Conservation (phyloP, 2,888 invertebrate genomes). For the Mamestra brassicae region DNA sequence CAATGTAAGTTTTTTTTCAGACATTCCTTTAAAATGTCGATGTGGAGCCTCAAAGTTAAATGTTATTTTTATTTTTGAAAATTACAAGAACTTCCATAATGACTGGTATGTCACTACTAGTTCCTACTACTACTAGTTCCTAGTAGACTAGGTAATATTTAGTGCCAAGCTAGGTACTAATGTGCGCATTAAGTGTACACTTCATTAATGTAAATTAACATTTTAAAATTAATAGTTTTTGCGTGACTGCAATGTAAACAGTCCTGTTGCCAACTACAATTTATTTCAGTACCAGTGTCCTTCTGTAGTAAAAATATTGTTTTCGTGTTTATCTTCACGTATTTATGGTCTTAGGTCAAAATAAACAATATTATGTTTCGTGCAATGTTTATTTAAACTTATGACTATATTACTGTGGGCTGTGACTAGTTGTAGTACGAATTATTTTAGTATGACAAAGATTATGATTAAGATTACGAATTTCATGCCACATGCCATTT, state of each 20-base stretch:
- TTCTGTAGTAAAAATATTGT: slow-evolving; percentile 20
- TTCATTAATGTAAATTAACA: slow-evolving; percentile 49
- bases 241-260: slow-evolving; percentile 55
- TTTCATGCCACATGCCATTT: slow-evolving; percentile 13
- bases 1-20: no score
- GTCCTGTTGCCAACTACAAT: slow-evolving; percentile 15
- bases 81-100: no score
- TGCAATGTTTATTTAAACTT: slow-evolving; percentile 54
- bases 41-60: not conserved
- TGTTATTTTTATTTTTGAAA: no score
- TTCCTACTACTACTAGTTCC: not conserved
- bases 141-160: slow-evolving; percentile 16
- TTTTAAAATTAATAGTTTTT: slow-evolving; percentile 51
- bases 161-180: slow-evolving; percentile 33
- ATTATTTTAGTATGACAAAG: slow-evolving; percentile 27
- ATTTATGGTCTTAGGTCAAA: slow-evolving; percentile 45
- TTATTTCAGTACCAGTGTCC: slow-evolving; percentile 8
- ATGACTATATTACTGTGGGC: slow-evolving; percentile 45
- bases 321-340: slow-evolving; percentile 49
- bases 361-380: slow-evolving; percentile 57
- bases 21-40: not conserved
- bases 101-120: not conserved
- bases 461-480: slow-evolving; percentile 20
- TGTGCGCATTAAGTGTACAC: slow-evolving; percentile 40
- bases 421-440: slow-evolving; percentile 48